phyloP scores from a whole-genome alignment of 2,797 vertebrate species.

The Austrolebias charrua region DNA sequence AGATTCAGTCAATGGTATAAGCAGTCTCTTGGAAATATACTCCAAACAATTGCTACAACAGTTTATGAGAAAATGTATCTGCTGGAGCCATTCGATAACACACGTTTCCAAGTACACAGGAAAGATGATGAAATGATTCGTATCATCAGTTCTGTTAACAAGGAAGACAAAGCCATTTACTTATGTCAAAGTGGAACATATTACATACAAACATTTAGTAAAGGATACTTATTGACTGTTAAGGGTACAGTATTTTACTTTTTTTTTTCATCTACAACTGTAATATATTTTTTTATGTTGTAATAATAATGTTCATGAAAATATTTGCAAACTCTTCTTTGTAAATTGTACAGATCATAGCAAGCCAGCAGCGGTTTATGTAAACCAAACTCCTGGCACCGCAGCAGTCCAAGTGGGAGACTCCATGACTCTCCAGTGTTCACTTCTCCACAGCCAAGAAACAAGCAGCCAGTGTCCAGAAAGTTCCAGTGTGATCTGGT shows the following conservation, averaged over 20 bases:
- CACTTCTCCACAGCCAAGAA: slow-evolving; percentile 13
- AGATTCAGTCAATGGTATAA: slow-evolving; percentile 20
- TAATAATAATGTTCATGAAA: neutral
- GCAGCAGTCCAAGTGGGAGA: slow-evolving; percentile 17
- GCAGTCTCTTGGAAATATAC: slow-evolving; percentile 3
- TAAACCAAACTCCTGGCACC: slow-evolving; percentile 23
- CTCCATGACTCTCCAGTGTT: slow-evolving; percentile 39
- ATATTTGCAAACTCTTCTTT: neutral
- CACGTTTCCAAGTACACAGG: neutral
- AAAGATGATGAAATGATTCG: neutral
- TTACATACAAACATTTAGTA: neutral
- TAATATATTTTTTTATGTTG: neutral
- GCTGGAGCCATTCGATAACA: neutral
- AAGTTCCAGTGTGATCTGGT: slow-evolving; percentile 44
- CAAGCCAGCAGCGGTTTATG: neutral
- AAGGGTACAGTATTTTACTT: slow-evolving; percentile 20
- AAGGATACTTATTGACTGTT: slow-evolving; percentile 23
- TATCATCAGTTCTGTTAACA: slow-evolving; percentile 29
- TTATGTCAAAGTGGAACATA: slow-evolving; percentile 21
- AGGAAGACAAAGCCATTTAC: slow-evolving; percentile 51
- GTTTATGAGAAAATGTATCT: accelerated
- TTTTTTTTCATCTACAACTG: neutral
- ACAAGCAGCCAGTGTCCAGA: slow-evolving; percentile 28
- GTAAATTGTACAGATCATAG: slow-evolving; percentile 10
- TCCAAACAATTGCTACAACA: slow-evolving; percentile 12